Percentiles rank a stretch among this genome's conserved stretches.
Conservation (phyloP, 2,888 invertebrate genomes). For the Capitulum mitella region DNA sequence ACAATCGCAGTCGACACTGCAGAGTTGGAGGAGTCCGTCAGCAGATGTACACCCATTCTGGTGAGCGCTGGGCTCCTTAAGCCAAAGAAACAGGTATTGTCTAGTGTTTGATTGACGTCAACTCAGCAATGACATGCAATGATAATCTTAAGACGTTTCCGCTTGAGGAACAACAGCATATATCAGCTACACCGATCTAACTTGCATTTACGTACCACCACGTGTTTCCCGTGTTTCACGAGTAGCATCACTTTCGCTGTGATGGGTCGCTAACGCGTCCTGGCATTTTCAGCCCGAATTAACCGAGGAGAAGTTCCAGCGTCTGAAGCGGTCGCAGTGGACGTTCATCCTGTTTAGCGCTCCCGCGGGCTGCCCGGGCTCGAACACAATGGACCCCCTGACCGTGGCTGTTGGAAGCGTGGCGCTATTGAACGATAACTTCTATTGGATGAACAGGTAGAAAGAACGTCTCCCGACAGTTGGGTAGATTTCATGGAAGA, state of each 20-base stretch:
- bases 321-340: not conserved
- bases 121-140: too few species aligned
- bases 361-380: not conserved
- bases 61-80: too few species aligned
- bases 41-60: not conserved
- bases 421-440: not conserved
- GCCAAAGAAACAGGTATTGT: too few species aligned
- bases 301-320: not conserved
- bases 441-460: slow-evolving; percentile 2
- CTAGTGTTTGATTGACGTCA: too few species aligned
- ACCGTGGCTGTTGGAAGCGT: not conserved
- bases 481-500: too few species aligned
- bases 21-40: not conserved
- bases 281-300: not conserved
- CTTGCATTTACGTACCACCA: too few species aligned
- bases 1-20: not conserved
- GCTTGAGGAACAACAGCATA: too few species aligned
- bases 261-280: not conserved
- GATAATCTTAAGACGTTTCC: too few species aligned
- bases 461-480: too few species aligned
- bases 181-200: too few species aligned
- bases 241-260: too few species aligned
- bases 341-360: not conserved
- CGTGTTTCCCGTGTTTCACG: too few species aligned
- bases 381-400: not conserved